Evolutionary conservation across 2,888 invertebrate species (phyloP), one percentile per base, ranked within the genome.

Genomic region (Caenorhabditis sp.): DNA sequence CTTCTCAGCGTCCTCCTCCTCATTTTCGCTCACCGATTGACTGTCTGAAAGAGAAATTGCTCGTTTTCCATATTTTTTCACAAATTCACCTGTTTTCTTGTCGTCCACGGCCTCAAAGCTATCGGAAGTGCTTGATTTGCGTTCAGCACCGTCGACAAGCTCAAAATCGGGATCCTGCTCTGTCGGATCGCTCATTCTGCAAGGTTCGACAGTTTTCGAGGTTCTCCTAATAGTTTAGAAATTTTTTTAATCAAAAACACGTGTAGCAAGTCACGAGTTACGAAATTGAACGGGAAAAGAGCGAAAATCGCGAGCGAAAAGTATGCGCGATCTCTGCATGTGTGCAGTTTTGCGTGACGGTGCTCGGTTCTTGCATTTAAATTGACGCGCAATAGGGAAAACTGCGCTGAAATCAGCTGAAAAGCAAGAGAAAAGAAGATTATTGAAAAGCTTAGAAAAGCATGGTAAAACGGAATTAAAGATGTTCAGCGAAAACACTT

Each of bases 51-150:
- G n/a, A n/a, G n/a, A n/a, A n/a, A n/a, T n/a, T n/a, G n/a, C n/a
- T n/a, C n/a, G n/a, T n/a, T n/a, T n/a, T n/a, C n/a, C n/a, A n/a
- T 52, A 22, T 27, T 56, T 13, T 45, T 9, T 22, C 8, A n/a
- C 3, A 26, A 9, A 9, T n/a, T 20, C 22, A 52, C 62, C 48
- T 41, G 52, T 45, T 46, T 70, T 72, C 17, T 72, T 56, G 27
- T 62, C 61, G 41, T 65, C 65, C 13, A 74, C 61, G n/a, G 59
- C 66, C 50, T 74, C 74, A 22, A 74, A 74, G 27, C 66, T 68
- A 13, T 74, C 66, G 0, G 74, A 74, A 48, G 74, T 74, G 48
- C 74, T 74, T 7, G 66, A 74, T 50, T 74, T 74, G 1, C 74
- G 59, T 7, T 73, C 73, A 15, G 52, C 45, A 2, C 53, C 37